Evolutionary conservation across 37 sponge, comb jelly and placozoan genomes (phyloP), one percentile per base, ranked within the genome.

Genomic region (Cladorhizidae sp.): DNA sequence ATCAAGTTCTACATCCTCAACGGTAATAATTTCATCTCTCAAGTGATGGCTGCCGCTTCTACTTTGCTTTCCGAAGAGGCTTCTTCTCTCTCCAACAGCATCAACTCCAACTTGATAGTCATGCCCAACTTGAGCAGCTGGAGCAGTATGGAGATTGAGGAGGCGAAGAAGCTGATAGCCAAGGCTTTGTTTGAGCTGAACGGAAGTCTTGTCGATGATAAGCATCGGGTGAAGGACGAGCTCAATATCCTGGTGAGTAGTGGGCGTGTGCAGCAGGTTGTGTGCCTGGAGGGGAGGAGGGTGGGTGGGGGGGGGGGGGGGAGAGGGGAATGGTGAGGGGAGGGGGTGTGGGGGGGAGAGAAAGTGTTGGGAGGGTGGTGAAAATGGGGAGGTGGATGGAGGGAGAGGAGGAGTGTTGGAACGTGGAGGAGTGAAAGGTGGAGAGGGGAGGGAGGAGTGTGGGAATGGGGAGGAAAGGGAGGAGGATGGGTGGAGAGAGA

Each of bases 41-140:
- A 91, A 74, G 91, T 70, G 39, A 73, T 72, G 39, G 74, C 80
- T 52, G 77, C 91, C 15, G 32, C 74, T 43, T 61, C 82, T 6
- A 78, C 73, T 51, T 76, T 91, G 61, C 62, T 91, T 2, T 64
- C 54, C 0, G 75, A 74, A 50, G 76, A 74, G 40, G 69, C 57
- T 12, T 57, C 71, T 39, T 70, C 40, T n/a, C 59, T 71, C 40
- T 71, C 70, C 58, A 80, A 36, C 41, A 80, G 26, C 18, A 52
- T 78, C 51, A 76, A 12, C 41, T 76, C 76, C 28, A 76, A 20
- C 18, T 61, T 59, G 1, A 40, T 63, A 58, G 76, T n/a, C 12
- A n/a, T n/a, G n/a, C n/a, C n/a, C n/a, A 9, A 25, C 3, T 40
- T 23, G 22, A 61, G 14, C 22, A n/a, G 73, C 26, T n/a, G 5